Base-by-base conservation (phyloP, 2,113 vertebrate species). In the Ovibos moschatus region DNA sequence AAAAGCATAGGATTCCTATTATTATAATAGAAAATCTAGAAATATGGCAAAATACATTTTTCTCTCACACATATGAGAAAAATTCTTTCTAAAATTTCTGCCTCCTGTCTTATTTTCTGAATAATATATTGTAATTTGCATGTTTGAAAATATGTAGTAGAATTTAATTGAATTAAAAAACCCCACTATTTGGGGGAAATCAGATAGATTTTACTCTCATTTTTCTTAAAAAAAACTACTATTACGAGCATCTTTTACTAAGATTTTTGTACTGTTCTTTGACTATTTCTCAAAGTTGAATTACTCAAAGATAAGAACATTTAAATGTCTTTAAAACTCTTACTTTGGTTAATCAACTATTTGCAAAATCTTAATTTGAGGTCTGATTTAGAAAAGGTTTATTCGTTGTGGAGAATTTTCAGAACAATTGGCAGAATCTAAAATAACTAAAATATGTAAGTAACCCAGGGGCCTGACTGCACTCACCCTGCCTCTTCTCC, bases 211-310 rank as follows among this genome's bases (percentile, higher is more conserved):
- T 87, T 17, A 84, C 11, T 81, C 30, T 87, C 33, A 71, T n/a
- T 45, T 36, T 76, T 91, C 3, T 53, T 7, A 19, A 25, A 81
- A 93, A 86, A 50, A 45, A 45, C 9, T 79, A 15, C 11, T 74
- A 14, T 57, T 40, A 53, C 30, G 4, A 81, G 7, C 4, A 71
- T 87, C 27, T 43, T 79, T 55, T 79, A 45, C 21, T 36, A n/a
- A 83, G 5, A 64, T 76, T 45, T 79, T 94, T 94, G 7, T 76
- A 62, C 36, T 87, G 28, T 51, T 45, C 25, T 92, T 81, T 50
- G 36, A 64, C 81, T 90, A 45, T 96, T 92, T 94, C 51, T 93
- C 15, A 60, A 94, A 53, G 47, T 60, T 92, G 57, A 97, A 78
- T 94, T 86, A 43, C 8, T 62, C 47, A 60, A 74, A 86, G 30